Evolutionary conservation across 92 coral and sea anemone genomes (phyloP).

Genomic region (Siderastrea radians): DNA sequence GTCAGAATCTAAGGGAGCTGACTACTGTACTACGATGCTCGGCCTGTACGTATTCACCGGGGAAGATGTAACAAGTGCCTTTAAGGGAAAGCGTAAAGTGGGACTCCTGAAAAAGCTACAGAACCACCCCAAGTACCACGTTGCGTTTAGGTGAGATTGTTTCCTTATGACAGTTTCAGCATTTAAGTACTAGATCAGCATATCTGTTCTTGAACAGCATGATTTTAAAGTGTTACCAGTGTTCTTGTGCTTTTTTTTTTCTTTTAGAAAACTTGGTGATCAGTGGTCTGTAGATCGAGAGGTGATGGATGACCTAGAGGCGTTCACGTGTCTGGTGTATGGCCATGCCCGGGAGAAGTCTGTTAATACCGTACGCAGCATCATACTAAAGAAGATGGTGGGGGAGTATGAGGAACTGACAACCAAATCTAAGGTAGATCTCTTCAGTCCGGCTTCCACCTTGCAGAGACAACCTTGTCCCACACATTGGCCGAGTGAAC

Average conservation of each 20-base stretch:
- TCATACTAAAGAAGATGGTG: too few species aligned
- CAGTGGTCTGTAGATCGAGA: neutral
- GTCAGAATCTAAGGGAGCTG: too few species aligned
- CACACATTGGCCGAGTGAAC: slow-evolving; percentile 32
- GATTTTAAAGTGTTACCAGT: neutral
- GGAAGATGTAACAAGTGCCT: slow-evolving; percentile 70
- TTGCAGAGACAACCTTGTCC: slow-evolving; percentile 44
- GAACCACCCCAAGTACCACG: slow-evolving; percentile 31
- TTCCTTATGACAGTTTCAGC: slow-evolving; percentile 1
- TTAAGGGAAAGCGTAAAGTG: slow-evolving; percentile 71
- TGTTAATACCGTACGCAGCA: neutral
- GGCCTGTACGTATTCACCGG: slow-evolving; percentile 71
- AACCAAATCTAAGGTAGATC: slow-evolving; percentile 22
- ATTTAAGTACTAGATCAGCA: neutral
- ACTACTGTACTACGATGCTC: slow-evolving; percentile 31
- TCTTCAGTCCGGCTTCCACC: slow-evolving; percentile 46
- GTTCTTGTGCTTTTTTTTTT: too few species aligned
- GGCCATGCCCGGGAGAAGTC: slow-evolving; percentile 18
- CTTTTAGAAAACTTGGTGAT: neutral
- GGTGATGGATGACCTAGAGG: slow-evolving; percentile 41
- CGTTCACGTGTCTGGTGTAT: too few species aligned
- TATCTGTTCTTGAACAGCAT: neutral
- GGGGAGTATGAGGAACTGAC: slow-evolving; percentile 6
- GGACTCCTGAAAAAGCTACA: slow-evolving; percentile 51
- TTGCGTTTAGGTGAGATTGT: slow-evolving; percentile 41